These are phyloP conservation scores for Timandra comae DNA, from an alignment of 2,888 invertebrate species.

Conservation along the genomic window DNA sequence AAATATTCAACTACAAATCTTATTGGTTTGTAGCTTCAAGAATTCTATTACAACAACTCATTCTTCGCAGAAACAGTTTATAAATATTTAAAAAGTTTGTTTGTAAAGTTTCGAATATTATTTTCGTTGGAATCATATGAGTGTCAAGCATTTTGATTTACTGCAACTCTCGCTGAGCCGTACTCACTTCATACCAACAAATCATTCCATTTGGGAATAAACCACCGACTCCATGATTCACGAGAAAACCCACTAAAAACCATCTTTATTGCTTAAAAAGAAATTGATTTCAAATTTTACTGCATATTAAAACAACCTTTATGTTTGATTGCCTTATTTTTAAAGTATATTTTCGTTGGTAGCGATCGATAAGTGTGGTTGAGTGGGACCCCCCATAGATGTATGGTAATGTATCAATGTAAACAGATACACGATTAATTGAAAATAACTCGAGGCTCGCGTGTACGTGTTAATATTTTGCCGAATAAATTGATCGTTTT, in stretches of 20 bases:
- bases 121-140: constrained; percentile 26
- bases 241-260: constrained; percentile 50
- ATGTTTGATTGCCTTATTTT: constrained; percentile 60
- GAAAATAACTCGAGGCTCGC: constrained; percentile 42
- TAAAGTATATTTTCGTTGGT: constrained; percentile 31
- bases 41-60: background rate
- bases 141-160: constrained; percentile 64
- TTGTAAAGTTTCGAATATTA: constrained; percentile 18
- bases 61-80: constrained; percentile 7
- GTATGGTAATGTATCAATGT: constrained; percentile 51
- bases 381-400: constrained; percentile 46
- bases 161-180: constrained; percentile 58
- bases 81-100: constrained; percentile 28
- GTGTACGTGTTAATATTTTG: constrained; percentile 12
- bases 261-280: constrained; percentile 57
- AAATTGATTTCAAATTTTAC: constrained; percentile 72
- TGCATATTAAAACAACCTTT: constrained; percentile 72
- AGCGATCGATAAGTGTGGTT: constrained; percentile 30
- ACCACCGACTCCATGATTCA: constrained; percentile 44
- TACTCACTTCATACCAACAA: constrained; percentile 55
- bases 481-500: constrained; percentile 8
- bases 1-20: no score
- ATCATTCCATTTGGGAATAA: constrained; percentile 40
- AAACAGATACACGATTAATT: constrained; percentile 58
- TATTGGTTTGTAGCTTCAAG: no score